Evolutionary conservation across 2,797 vertebrate species (phyloP).

Genomic region (Melanotaenia trifasciata): DNA sequence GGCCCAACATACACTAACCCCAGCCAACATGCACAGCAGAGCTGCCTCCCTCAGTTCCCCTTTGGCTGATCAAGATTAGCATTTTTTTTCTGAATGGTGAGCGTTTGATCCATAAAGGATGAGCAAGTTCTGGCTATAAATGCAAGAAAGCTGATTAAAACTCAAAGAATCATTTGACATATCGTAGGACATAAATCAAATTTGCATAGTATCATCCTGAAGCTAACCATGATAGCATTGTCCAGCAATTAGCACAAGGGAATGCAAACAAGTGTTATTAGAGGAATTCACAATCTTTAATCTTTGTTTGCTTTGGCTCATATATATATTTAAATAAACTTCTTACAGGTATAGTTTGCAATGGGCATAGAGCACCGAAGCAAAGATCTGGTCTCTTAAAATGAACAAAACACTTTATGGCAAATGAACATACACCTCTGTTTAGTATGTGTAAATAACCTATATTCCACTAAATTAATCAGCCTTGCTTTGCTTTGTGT

Average conservation of each 20-base stretch:
- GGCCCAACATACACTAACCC: background rate
- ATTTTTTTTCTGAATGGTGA: background rate
- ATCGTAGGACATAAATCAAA: background rate
- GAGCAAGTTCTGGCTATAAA: background rate
- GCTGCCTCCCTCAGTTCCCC: background rate
- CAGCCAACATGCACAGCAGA: background rate
- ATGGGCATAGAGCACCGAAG: too few relatives aligned
- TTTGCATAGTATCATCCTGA: background rate
- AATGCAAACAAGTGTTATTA: background rate
- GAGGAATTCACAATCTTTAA: background rate
- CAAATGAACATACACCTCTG: background rate
- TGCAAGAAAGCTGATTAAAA: background rate
- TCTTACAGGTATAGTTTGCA: too few relatives aligned
- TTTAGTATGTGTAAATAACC: background rate
- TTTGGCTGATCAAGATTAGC: background rate
- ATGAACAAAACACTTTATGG: background rate
- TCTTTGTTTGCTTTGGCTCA: background rate
- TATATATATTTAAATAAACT: background rate
- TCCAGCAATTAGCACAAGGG: background rate
- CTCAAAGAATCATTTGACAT: background rate
- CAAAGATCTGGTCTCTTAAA: background rate
- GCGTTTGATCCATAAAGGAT: background rate
- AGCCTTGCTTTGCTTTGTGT: constrained; percentile 18
- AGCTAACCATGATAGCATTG: background rate
- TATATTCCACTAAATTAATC: constrained; percentile 36